Evolutionary conservation across 2,888 invertebrate genomes (phyloP).

Genomic region (Plemyria rubiginata): DNA sequence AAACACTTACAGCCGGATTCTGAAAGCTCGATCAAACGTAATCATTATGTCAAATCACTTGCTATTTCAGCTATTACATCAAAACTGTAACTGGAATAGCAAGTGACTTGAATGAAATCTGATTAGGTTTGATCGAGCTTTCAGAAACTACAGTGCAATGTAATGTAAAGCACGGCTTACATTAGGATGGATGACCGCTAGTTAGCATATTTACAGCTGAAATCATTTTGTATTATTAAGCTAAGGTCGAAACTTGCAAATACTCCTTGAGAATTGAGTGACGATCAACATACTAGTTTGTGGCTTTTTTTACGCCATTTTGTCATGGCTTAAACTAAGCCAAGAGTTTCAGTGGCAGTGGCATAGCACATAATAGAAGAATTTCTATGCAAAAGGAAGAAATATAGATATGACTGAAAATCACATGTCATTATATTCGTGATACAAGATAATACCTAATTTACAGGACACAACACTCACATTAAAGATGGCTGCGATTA

Average conservation of each 20-base stretch:
- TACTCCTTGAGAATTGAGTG: no score
- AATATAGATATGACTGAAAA: constrained; percentile 25
- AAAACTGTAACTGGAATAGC: no score
- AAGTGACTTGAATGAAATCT: no score
- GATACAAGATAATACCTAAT: not conserved
- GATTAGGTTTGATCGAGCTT: no score
- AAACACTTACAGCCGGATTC: no score
- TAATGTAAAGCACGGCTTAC: not conserved
- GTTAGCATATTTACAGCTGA: not conserved
- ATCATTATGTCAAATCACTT: not conserved
- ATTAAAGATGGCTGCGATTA: constrained; percentile 5
- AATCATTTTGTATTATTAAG: not conserved
- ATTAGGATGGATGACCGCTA: not conserved
- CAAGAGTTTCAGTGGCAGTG: not conserved
- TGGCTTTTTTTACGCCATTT: not conserved
- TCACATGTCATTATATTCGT: constrained; percentile 11
- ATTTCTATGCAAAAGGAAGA: not conserved
- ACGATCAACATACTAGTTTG: no score
- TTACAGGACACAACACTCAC: constrained; percentile 16
- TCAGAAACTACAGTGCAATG: no score
- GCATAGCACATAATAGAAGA: not conserved
- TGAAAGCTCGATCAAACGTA: no score
- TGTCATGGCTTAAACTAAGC: not conserved
- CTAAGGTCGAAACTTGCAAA: no score
- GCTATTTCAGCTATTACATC: not conserved